phyloP scores from a whole-genome alignment of 2,888 invertebrate species.

The Drosophila melanosoma region DNA sequence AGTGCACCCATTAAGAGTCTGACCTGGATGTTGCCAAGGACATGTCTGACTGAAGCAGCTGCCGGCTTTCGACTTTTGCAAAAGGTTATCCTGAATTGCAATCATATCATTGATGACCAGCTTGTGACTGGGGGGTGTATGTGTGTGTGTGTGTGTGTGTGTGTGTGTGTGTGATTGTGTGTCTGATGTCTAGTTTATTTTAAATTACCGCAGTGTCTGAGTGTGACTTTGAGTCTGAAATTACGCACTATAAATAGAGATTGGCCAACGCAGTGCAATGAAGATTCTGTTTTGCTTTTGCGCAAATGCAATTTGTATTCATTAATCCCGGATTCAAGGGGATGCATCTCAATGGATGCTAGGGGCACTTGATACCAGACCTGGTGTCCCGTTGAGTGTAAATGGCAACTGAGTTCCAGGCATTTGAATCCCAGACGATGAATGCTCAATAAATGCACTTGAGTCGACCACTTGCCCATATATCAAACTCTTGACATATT shows the following conservation, averaged over 20 bases:
- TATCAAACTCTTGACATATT: slow-evolving; percentile 20
- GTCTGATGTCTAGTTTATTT: slow-evolving; percentile 34
- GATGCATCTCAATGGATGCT: slow-evolving; percentile 12
- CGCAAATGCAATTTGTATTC: slow-evolving; percentile 60
- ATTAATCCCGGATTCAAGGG: slow-evolving; percentile 42
- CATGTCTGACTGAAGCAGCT: slow-evolving; percentile 12
- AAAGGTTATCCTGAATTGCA: slow-evolving; percentile 28
- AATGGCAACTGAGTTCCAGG: background rate
- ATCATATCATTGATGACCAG: slow-evolving; percentile 31
- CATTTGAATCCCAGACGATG: background rate
- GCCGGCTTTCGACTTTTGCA: slow-evolving; percentile 14
- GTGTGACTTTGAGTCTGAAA: slow-evolving; percentile 33
- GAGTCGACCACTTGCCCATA: slow-evolving; percentile 1
- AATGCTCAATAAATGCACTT: slow-evolving; percentile 11
- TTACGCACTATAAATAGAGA: slow-evolving; percentile 54
- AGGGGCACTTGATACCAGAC: slow-evolving; percentile 1
- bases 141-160: background rate
- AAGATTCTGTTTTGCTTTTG: slow-evolving; percentile 1
- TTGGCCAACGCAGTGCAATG: slow-evolving; percentile 12
- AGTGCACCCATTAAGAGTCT: slow-evolving; percentile 6
- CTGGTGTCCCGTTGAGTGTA: background rate
- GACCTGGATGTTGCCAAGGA: slow-evolving; percentile 43
- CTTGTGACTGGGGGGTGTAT: background rate
- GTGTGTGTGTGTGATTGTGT: background rate
- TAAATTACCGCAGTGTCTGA: slow-evolving; percentile 36